phyloP scores from a whole-genome alignment of 1,140 invertebrate genomes.

The Ctenoplectra terminalis region DNA sequence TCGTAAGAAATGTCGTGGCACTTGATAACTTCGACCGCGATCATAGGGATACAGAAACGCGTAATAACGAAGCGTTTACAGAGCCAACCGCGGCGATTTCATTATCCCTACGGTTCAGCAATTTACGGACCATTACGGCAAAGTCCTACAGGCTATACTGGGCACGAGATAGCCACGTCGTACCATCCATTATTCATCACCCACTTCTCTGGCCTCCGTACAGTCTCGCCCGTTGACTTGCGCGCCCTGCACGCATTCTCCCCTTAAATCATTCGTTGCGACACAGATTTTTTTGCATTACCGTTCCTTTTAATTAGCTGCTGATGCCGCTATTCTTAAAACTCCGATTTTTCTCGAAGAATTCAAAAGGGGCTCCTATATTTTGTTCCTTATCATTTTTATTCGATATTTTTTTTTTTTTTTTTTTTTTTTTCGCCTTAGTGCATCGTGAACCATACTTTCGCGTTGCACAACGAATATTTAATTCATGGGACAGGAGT shows the following conservation, averaged over 20 bases:
- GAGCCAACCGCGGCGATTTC: conserved; percentile 71
- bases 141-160: conserved; percentile 75
- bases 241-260: conserved; percentile 28
- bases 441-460: background rate
- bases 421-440: background rate
- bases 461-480: conserved; percentile 10
- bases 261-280: conserved; percentile 54
- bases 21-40: conserved; percentile 59
- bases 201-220: conserved; percentile 68
- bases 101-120: conserved; percentile 77
- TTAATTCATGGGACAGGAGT: conserved; percentile 2
- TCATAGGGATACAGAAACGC: conserved; percentile 68
- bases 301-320: conserved; percentile 53
- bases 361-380: no score
- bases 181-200: conserved; percentile 81
- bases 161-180: conserved; percentile 72
- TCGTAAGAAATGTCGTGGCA: conserved; percentile 11
- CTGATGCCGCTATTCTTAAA: conserved; percentile 27
- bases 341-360: background rate
- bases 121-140: conserved; percentile 79
- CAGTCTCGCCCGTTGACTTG: conserved; percentile 56
- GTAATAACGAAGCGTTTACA: conserved; percentile 77
- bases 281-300: conserved; percentile 53
- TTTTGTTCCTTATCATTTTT: background rate
- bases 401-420: no score